A percentile compares a stretch with the other conserved stretches of the same genome.
Conservation (phyloP, 2,113 vertebrate species). For the Atlantisia rogersi region DNA sequence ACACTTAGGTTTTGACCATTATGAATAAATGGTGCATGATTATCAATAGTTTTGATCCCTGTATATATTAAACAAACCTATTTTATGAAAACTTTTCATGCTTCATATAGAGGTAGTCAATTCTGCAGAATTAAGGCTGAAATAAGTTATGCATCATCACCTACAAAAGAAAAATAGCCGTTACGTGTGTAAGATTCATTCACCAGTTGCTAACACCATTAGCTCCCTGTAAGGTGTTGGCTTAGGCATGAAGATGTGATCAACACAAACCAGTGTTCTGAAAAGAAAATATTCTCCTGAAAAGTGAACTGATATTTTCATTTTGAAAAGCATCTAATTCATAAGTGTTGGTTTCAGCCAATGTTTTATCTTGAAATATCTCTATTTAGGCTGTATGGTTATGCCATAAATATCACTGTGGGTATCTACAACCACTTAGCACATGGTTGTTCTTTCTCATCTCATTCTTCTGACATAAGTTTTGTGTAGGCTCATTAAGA, state of each 20-base stretch:
- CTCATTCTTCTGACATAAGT: neutral
- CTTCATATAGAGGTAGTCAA: neutral
- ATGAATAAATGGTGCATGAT: neutral
- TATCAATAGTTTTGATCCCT: neutral
- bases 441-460: neutral
- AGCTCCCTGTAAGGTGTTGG: neutral
- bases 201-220: neutral
- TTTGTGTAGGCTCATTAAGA: neutral
- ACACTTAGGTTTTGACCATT: neutral
- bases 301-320: neutral
- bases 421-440: neutral
- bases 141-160: neutral
- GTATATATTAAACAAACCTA: neutral
- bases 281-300: neutral
- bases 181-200: neutral
- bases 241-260: neutral
- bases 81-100: neutral
- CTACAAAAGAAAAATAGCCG: neutral
- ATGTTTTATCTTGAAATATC: neutral
- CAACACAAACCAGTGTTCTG: neutral
- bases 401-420: neutral
- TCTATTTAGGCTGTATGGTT: neutral
- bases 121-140: neutral
- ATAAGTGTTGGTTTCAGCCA: neutral
- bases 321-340: neutral